Base-by-base conservation (phyloP, 2,888 invertebrate species). In the Epinotia ramella region DNA sequence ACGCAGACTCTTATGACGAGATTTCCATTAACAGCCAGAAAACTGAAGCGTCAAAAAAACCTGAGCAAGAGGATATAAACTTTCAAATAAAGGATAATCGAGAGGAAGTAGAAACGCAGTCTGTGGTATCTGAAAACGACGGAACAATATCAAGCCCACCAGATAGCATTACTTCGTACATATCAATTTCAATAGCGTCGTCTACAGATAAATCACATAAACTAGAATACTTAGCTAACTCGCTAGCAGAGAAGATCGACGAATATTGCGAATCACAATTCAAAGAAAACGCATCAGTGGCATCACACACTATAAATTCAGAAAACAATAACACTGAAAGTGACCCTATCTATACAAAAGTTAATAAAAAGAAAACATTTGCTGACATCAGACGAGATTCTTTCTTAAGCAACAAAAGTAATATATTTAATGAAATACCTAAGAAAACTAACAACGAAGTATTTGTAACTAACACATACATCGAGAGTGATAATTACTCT, bases 351-450 rank as follows among this genome's bases (percentile, higher is more conserved):
- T 94, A 95, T 77, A 94, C 93, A 65, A 88, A 87, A 86, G 91
- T 92, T 20, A 91, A 90, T 77, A 95, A 95, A 86, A 93, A 89
- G 88, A 94, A 95, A 83, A 95, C 95, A 62, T 95, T 95, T 80
- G 95, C 95, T 46, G 92, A 95, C 69, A 91, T 95, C 46, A 91
- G 85, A 82, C 87, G 87, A 81, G 89, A 92, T 78, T 91, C 92
- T 3, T 87, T 88, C 79, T 80, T 86, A 57, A 88, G 86, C 74
- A 90, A 95, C 90, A 87, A 87, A 80, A 89, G 88, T 72, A 90
- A 88, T 76, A 81, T 88, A 78, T 88, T 88, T 78, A 90, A 91
- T 80, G 90, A 91, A 84, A 84, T 89, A 77, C 80, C 86, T 33
- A 88, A 88, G 77, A 87, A 87, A 73, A 85, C 85, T 76, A 89